Evolutionary conservation across 1,140 invertebrate species (phyloP), one percentile per base, ranked within the genome.

Genomic region (Brachionus sp.): DNA sequence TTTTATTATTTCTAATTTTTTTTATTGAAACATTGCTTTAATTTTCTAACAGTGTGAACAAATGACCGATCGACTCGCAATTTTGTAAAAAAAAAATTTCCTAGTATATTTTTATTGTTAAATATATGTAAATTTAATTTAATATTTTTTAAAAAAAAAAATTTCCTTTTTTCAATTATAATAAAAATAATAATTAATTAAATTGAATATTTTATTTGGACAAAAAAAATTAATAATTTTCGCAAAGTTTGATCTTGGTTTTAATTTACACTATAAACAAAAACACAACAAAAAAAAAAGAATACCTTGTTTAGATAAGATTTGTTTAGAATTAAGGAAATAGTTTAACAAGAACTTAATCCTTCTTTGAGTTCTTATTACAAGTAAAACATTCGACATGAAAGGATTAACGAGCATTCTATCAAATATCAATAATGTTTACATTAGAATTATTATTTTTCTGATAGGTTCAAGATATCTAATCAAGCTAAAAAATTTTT

Each of bases 401-500:
- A 19, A 57, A 57, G 50, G 19, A 57, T 57, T 57, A 25, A 57
- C 19, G 50, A 7, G 16, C 19, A 9, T 23, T 57, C 50, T 57
- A 57, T 57, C 50, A 57, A 57, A 57, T 57, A 57, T 57, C 50
- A 57, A 57, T 57, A 57, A 19, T 57, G 50, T 57, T 57, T 57
- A 23, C 19, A 19, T 57, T 57, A 57, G 50, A 57, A 57, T 57
- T 57, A 57, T 57, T 57, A 9, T 57, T 53, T 23, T 57, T 57
- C 50, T 19, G 50, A 57, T 25, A 57, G 16, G 50, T 25, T 57
- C 16, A 57, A 16, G 19, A 7, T 57, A 19, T 57, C 2, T 57
- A 19, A 57, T 57, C 50, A 57, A 57, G 50, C 50, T 57, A 57
- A 9, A 57, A 9, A 57, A 23, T 57, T 19, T 19, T 19, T 19